Evolutionary conservation across 2,888 invertebrate species (phyloP).

Genomic region (Hirtodrosophila trivittata): DNA sequence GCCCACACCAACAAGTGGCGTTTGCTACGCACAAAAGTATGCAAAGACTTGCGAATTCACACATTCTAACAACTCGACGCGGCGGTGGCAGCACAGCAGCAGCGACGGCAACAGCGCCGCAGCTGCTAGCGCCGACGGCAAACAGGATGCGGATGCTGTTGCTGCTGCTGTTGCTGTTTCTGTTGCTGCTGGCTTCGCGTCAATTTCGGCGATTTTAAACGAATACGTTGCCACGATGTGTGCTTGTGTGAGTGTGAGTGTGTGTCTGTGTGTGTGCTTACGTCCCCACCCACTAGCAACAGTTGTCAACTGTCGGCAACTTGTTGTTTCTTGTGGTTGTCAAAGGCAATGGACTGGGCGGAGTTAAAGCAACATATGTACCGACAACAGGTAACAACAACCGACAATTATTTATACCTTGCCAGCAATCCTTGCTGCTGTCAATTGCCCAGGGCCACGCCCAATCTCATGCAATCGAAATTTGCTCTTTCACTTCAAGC

Average conservation of each 20-base stretch:
- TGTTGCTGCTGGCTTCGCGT: slow-evolving; percentile 50
- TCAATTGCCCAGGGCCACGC: slow-evolving; percentile 25
- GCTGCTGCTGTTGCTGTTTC: background rate
- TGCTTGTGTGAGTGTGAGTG: slow-evolving; percentile 4
- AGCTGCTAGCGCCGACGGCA: slow-evolving; percentile 24
- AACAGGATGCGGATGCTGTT: slow-evolving; percentile 40
- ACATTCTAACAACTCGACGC: slow-evolving; percentile 65
- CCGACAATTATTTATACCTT: slow-evolving; percentile 15
- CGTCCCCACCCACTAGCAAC: slow-evolving; percentile 51
- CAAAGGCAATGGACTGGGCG: slow-evolving; percentile 20
- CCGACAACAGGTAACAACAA: slow-evolving; percentile 24
- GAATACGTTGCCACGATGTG: slow-evolving; percentile 45
- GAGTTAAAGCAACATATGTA: slow-evolving; percentile 9
- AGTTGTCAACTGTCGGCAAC: slow-evolving; percentile 68
- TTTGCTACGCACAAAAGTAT: slow-evolving; percentile 72
- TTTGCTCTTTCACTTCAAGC: slow-evolving; percentile 26
- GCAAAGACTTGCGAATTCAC: slow-evolving; percentile 73
- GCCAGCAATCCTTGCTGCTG: slow-evolving; percentile 1
- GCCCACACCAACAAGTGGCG: slow-evolving; percentile 71
- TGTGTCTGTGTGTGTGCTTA: slow-evolving; percentile 7
- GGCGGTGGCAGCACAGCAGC: slow-evolving; percentile 16
- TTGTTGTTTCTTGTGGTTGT: slow-evolving; percentile 58
- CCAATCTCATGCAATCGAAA: background rate
- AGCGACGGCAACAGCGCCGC: slow-evolving; percentile 30
- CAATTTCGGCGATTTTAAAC: slow-evolving; percentile 74